A percentile compares a stretch with the other conserved stretches of the same genome.
phyloP scores from a whole-genome alignment of 1,140 invertebrate genomes.

The Penaeus indicus region DNA sequence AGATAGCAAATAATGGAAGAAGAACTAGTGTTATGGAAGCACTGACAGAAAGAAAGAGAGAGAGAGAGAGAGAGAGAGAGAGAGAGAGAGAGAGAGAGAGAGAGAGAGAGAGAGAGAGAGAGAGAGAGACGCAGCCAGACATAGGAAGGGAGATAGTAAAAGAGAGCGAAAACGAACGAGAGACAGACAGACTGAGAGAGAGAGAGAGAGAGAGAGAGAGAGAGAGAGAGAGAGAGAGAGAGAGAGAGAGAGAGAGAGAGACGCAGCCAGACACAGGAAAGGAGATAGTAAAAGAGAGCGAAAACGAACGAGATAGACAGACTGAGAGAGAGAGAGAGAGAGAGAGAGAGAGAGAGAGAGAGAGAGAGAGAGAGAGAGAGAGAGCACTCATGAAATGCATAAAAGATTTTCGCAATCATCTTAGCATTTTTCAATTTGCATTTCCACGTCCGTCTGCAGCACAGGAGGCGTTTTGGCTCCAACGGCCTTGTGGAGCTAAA shows the following conservation, averaged over 20 bases:
- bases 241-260: neutral
- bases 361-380: constrained; percentile 18
- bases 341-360: constrained; percentile 50
- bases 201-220: constrained; percentile 36
- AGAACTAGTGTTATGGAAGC: too few species aligned
- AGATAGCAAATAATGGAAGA: too few species aligned
- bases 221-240: constrained; percentile 48
- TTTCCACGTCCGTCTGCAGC: too few species aligned
- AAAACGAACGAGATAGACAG: constrained; percentile 35
- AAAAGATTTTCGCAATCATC: neutral
- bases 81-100: constrained; percentile 49
- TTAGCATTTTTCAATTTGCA: neutral
- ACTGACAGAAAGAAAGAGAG: too few species aligned
- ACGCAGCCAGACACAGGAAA: neutral
- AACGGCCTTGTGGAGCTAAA: too few species aligned
- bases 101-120: constrained; percentile 12
- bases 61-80: constrained; percentile 18
- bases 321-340: constrained; percentile 27
- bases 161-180: constrained; percentile 36
- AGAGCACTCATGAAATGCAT: too few species aligned
- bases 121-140: neutral
- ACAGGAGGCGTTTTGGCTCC: too few species aligned
- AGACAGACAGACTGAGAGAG: constrained; percentile 18
- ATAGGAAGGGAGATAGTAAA: neutral
- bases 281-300: constrained; percentile 25